A percentile compares a stretch with the other conserved stretches of the same genome.
phyloP scores from a whole-genome alignment of 2,888 invertebrate species.

The Dendrolimus pini region DNA sequence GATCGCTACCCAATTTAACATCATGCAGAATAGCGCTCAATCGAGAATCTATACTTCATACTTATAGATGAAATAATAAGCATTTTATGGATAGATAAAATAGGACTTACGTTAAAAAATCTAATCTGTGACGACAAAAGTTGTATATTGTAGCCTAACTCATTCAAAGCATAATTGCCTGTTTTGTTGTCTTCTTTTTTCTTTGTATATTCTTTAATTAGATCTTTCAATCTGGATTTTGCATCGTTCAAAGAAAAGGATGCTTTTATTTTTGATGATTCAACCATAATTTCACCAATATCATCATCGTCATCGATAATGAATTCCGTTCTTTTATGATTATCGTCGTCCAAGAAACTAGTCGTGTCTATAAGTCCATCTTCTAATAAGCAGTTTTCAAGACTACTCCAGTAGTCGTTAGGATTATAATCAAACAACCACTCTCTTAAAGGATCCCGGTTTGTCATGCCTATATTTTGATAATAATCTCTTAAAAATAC shows the following conservation, averaged over 20 bases:
- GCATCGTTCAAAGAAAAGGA: slow-evolving; percentile 28
- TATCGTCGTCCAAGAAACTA: slow-evolving; percentile 16
- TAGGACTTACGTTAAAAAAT: slow-evolving; percentile 35
- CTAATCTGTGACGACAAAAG: slow-evolving; percentile 25
- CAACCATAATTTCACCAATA: slow-evolving; percentile 6
- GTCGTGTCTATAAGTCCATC: slow-evolving; percentile 7
- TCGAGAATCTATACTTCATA: no score
- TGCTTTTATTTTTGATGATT: slow-evolving; percentile 11
- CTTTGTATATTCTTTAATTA: slow-evolving; percentile 16
- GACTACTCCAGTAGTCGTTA: slow-evolving; percentile 13
- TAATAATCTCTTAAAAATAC: slow-evolving; percentile 23
- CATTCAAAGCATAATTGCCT: slow-evolving; percentile 3
- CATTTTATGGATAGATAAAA: background rate
- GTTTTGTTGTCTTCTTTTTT: background rate
- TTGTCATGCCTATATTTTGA: slow-evolving; percentile 1
- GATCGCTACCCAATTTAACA: no score
- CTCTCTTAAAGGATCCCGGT: slow-evolving; percentile 25
- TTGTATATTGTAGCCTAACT: slow-evolving; percentile 12
- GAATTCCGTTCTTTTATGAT: slow-evolving; percentile 25
- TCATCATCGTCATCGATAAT: slow-evolving; percentile 28
- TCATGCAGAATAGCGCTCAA: no score
- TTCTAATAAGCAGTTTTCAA: slow-evolving; percentile 16
- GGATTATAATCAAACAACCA: slow-evolving; percentile 43
- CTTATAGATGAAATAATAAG: no score
- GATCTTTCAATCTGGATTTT: slow-evolving; percentile 17